Percentiles rank a stretch among this genome's conserved stretches.
These are phyloP conservation scores for Alcedo atthis DNA, from an alignment of 2,797 vertebrate species.

Conservation along the genomic window DNA sequence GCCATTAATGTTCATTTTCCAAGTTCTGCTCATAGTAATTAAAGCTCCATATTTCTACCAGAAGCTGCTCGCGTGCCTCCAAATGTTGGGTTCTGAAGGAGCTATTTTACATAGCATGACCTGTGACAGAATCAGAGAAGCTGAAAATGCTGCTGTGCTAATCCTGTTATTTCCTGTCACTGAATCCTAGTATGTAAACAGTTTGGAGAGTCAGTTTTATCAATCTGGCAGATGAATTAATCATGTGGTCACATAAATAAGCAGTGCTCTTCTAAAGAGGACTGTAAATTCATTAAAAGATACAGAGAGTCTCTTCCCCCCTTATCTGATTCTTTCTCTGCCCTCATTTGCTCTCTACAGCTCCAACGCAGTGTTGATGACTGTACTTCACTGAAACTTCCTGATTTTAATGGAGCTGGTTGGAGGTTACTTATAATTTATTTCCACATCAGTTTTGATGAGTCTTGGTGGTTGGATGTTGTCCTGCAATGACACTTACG, in stretches of 20 bases:
- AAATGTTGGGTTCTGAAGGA: neutral
- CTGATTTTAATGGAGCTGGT: neutral
- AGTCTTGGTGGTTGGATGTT: neutral
- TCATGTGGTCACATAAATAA: neutral
- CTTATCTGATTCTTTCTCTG: neutral
- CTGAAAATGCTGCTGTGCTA: neutral
- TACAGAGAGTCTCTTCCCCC: neutral
- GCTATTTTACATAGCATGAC: neutral
- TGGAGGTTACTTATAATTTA: slow-evolving; percentile 14
- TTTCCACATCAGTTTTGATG: neutral
- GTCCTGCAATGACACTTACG: neutral
- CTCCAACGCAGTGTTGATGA: neutral
- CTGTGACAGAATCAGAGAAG: neutral
- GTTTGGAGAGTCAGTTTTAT: neutral
- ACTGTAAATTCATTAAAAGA: neutral
- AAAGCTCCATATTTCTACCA: neutral
- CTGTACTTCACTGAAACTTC: neutral
- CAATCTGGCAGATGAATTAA: slow-evolving; percentile 15
- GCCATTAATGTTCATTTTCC: neutral
- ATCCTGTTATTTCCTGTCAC: neutral
- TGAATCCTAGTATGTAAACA: neutral
- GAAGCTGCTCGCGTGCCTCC: neutral
- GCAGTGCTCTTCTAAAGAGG: neutral
- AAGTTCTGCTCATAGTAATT: neutral
- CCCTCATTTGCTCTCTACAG: neutral